Conservation (phyloP, 1,140 invertebrate species). For the Apolygus lucorum region DNA sequence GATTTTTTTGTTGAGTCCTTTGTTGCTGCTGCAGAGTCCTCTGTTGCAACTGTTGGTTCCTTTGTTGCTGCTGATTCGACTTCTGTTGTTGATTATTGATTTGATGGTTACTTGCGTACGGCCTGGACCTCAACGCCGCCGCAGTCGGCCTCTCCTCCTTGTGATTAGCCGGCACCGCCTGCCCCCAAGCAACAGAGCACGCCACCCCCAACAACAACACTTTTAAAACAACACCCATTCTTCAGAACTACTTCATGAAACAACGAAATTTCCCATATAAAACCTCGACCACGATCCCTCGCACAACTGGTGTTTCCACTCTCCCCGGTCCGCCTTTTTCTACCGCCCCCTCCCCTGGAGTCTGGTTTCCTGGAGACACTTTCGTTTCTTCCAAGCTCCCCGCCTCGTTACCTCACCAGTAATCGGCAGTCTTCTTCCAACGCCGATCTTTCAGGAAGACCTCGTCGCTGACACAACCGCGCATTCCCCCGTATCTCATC, state of each 20-base stretch:
- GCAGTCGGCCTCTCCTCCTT: too few relatives aligned
- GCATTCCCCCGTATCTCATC: too few relatives aligned
- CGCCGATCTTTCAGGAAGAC: not conserved
- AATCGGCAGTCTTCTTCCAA: not conserved
- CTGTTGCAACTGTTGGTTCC: not conserved
- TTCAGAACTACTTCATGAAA: not conserved
- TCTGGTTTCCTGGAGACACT: not conserved
- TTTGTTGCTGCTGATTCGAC: not conserved
- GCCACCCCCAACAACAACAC: not conserved
- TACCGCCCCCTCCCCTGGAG: not conserved
- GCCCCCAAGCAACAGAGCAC: not conserved
- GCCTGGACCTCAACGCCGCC: too few relatives aligned
- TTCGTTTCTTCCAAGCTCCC: not conserved
- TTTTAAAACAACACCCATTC: not conserved
- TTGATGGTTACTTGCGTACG: not conserved
- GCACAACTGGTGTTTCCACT: not conserved
- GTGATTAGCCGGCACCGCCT: not conserved
- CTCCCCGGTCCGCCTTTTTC: not conserved
- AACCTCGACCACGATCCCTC: not conserved
- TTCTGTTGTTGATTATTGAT: not conserved
- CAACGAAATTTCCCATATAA: not conserved
- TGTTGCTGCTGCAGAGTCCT: not conserved
- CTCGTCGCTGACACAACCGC: not conserved
- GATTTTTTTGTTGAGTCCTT: not conserved
- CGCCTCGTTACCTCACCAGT: not conserved